Evolutionary conservation across 92 coral and sea anemone species (phyloP).

Genomic region (Desmophyllum pertusum): DNA sequence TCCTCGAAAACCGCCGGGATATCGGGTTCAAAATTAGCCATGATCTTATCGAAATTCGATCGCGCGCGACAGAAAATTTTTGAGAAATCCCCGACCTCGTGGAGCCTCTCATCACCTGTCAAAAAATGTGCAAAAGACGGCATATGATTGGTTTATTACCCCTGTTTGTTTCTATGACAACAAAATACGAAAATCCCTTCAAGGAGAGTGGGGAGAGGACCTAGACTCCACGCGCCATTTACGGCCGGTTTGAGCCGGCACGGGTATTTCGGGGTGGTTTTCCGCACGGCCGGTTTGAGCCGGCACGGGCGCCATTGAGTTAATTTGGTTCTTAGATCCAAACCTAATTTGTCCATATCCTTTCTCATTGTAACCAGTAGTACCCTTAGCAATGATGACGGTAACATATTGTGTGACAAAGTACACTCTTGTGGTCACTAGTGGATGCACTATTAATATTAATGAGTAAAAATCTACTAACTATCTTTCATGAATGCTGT

Average conservation of each 20-base stretch:
- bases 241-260: background rate
- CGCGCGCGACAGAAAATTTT: background rate
- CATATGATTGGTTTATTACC: constrained; percentile 13
- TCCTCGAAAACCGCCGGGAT: background rate
- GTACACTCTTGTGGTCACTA: no score
- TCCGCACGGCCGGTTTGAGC: background rate
- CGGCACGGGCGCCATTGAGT: background rate
- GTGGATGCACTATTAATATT: no score
- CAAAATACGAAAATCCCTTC: constrained; percentile 8
- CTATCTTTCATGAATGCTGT: no score
- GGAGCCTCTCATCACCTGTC: constrained; percentile 10
- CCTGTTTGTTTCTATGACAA: constrained; percentile 5
- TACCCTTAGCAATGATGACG: no score
- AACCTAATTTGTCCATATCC: no score
- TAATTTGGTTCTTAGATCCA: no score
- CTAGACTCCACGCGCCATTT: background rate
- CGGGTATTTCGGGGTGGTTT: background rate
- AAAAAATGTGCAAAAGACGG: constrained; percentile 20
- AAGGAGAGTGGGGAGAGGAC: constrained; percentile 17
- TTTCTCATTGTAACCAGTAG: no score
- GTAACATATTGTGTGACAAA: no score
- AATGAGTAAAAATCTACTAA: no score
- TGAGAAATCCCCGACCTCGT: background rate
- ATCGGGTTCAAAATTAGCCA: background rate
- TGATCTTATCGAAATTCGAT: background rate